Conservation (phyloP, 1,140 invertebrate genomes). For the Eciton burchellii region DNA sequence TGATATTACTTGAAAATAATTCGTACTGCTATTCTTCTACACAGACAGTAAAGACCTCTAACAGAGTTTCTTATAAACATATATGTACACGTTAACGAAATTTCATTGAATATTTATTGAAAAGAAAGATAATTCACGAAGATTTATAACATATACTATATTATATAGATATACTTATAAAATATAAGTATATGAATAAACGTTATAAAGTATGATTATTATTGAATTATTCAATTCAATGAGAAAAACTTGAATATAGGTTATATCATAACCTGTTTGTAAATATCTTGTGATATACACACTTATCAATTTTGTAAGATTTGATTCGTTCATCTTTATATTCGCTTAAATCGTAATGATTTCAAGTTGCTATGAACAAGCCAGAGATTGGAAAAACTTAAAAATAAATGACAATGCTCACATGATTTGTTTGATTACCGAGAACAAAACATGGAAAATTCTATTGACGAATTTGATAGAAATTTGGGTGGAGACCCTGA, state of each 20-base stretch:
- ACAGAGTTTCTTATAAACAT: too few species aligned
- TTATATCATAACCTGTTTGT: slow-evolving; percentile 33
- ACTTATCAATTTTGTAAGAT: not conserved
- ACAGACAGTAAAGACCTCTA: too few species aligned
- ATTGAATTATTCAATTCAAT: not conserved
- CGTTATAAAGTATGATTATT: too few species aligned
- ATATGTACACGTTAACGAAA: slow-evolving; percentile 1
- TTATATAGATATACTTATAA: too few species aligned
- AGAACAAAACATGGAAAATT: slow-evolving; percentile 69
- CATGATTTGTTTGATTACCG: slow-evolving; percentile 69
- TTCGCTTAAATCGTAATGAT: not conserved
- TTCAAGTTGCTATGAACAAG: slow-evolving; percentile 7
- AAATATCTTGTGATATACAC: not conserved
- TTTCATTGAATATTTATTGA: not conserved
- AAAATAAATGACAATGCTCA: slow-evolving; percentile 69
- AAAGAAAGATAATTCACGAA: too few species aligned
- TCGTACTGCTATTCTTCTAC: too few species aligned
- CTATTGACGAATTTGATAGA: slow-evolving; percentile 76
- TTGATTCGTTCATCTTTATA: not conserved
- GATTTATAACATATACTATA: too few species aligned
- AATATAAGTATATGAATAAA: too few species aligned
- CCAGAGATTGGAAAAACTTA: slow-evolving; percentile 60
- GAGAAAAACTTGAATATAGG: not conserved
- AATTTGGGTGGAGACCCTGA: slow-evolving; percentile 76
- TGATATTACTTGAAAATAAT: too few species aligned